A percentile compares a stretch with the other conserved stretches of the same genome.
Conservation (phyloP, 1,140 invertebrate species). For the Monochamus saltuarius region DNA sequence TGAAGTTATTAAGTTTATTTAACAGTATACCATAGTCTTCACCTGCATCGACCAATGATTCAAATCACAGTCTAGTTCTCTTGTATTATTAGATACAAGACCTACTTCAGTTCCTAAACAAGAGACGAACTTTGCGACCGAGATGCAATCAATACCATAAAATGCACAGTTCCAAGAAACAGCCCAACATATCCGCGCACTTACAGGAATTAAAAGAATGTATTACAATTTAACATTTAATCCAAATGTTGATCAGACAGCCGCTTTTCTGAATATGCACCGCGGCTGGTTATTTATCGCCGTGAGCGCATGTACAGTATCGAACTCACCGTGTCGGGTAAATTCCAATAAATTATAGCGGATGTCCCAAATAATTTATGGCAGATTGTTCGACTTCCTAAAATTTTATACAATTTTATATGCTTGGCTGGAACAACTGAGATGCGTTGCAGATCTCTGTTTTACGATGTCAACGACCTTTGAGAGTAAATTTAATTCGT, state of each 20-base stretch:
- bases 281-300: constrained; percentile 38
- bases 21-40: too few relatives aligned
- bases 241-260: constrained; percentile 44
- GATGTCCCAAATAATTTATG: constrained; percentile 38
- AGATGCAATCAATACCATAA: too few relatives aligned
- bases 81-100: too few relatives aligned
- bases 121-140: too few relatives aligned
- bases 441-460: too few relatives aligned
- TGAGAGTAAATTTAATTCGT: too few relatives aligned
- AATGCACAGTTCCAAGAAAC: constrained; percentile 23
- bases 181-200: constrained; percentile 29
- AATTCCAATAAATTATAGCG: constrained; percentile 41
- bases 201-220: constrained; percentile 44
- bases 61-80: too few relatives aligned
- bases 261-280: constrained; percentile 31
- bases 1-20: too few relatives aligned
- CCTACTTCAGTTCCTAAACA: too few relatives aligned
- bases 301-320: constrained; percentile 33
- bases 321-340: constrained; percentile 30
- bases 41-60: too few relatives aligned
- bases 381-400: constrained; percentile 22
- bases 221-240: constrained; percentile 46
- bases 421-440: too few relatives aligned
- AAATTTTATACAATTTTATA: constrained; percentile 10
- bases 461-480: too few relatives aligned